Evolutionary conservation across 2,888 invertebrate genomes (phyloP), one percentile per base, ranked within the genome.

Genomic region (Leucozona laternaria): DNA sequence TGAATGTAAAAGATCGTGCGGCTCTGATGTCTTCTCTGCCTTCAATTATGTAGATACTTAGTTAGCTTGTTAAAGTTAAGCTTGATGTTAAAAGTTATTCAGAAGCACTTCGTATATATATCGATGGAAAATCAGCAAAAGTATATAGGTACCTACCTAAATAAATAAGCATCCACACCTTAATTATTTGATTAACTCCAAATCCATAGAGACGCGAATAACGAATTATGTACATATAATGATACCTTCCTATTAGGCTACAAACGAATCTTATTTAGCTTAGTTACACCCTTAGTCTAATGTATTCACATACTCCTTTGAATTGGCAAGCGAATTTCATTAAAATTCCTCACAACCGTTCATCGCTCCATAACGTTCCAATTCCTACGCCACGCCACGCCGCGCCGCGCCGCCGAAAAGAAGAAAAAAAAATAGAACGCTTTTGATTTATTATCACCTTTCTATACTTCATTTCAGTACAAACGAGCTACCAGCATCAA

Each of bases 401-500:
- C 31, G 31, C n/a, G n/a, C n/a, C n/a, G n/a, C n/a, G n/a, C n/a
- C n/a, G 34, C 17, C 34, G 58, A 17, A 34, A 58, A 34, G 6
- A 31, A 28, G 17, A 20, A 37, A 22, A 37, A 60, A 60, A 60
- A 60, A 22, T 60, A 60, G 60, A 60, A 40, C 22, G 60, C 15
- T 60, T 60, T 60, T 60, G 60, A 60, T 60, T 60, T 60, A 60
- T 60, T 60, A 60, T 40, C 60, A 60, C 60, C 60, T 60, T 60
- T 60, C 60, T 60, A 60, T 60, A 60, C 60, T 60, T 60, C 60
- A 60, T 60, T 60, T 60, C 3, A 8, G 28, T 60, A 15, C 22
- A 37, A 60, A 37, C 60, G 15, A 40, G 60, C 22, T 60, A 60
- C 60, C 60, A 22, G n/a, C n/a, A n/a, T 15, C 8, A 57, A 57